These are phyloP conservation scores for Epinephelus lanceolatus DNA, from an alignment of 2,113 vertebrate genomes.

Conservation along the genomic window DNA sequence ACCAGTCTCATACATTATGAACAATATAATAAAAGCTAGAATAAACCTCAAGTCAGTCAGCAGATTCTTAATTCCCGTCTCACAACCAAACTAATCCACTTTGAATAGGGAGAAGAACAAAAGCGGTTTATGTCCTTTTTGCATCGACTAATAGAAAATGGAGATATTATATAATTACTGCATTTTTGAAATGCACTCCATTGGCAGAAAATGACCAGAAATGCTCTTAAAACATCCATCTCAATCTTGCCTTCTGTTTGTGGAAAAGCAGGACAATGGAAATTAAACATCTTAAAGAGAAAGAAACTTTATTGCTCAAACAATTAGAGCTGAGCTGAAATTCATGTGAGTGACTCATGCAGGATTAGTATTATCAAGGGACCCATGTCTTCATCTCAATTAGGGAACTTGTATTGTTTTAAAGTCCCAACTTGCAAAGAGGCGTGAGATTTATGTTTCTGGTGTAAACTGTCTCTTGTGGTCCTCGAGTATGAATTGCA, in stretches of 20 bases:
- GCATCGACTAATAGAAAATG: background rate
- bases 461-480: background rate
- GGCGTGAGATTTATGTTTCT: background rate
- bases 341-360: background rate
- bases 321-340: background rate
- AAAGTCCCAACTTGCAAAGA: background rate
- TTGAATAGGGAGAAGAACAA: conserved; percentile 20
- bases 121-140: conserved; percentile 28
- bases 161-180: background rate
- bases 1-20: background rate
- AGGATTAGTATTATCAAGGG: background rate
- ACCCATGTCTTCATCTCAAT: background rate
- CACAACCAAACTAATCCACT: conserved; percentile 32
- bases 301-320: background rate
- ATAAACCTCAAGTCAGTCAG: background rate
- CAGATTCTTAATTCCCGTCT: conserved; percentile 1
- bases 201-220: background rate
- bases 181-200: background rate
- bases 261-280: background rate
- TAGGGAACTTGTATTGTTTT: background rate
- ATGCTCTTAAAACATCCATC: background rate
- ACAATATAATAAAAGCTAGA: background rate
- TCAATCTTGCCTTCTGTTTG: background rate
- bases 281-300: background rate
- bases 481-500: background rate